A percentile compares a stretch with the other conserved stretches of the same genome.
Conservation (phyloP, 2,797 vertebrate species). For the Rhincodon typus region DNA sequence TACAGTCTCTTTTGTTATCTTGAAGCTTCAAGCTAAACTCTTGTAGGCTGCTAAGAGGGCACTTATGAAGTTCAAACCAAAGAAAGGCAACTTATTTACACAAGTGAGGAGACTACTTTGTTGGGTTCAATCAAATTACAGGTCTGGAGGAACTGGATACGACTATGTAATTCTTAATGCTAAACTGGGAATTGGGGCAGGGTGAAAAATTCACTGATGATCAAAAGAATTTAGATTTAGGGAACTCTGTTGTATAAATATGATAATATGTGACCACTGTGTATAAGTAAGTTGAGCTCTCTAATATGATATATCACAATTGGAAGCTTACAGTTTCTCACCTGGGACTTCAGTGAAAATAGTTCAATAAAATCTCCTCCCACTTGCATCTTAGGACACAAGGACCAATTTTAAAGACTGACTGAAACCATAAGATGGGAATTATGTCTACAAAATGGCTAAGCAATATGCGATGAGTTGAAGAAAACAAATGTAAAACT, state of each 20-base stretch:
- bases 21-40: not conserved
- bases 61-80: not conserved
- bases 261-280: not conserved
- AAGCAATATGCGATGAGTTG: not conserved
- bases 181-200: not conserved
- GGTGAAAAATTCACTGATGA: not conserved
- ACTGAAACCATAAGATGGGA: not conserved
- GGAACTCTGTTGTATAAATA: not conserved
- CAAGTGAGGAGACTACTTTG: no score
- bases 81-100: not conserved
- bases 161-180: not conserved
- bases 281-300: not conserved
- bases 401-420: not conserved
- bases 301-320: not conserved
- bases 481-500: not conserved
- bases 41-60: not conserved
- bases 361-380: not conserved
- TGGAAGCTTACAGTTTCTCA: not conserved
- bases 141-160: not conserved
- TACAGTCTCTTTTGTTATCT: not conserved
- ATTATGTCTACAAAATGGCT: not conserved
- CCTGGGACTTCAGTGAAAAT: not conserved
- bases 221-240: not conserved
- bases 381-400: not conserved
- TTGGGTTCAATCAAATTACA: not conserved